A percentile compares a stretch with the other conserved stretches of the same genome.
phyloP scores from a whole-genome alignment of 2,113 vertebrate species.

The Caloenas nicobarica region DNA sequence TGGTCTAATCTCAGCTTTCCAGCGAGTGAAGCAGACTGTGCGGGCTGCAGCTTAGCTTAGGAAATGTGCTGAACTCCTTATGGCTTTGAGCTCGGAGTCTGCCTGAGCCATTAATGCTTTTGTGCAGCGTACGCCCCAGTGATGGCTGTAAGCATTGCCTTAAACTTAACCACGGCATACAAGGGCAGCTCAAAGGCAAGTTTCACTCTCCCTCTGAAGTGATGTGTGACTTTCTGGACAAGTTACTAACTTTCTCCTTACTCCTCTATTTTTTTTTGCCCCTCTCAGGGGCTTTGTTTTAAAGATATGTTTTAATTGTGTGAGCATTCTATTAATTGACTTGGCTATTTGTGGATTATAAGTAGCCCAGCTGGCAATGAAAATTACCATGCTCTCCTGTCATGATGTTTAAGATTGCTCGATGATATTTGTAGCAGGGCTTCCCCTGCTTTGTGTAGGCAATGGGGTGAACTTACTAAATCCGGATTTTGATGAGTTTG shows the following conservation, averaged over 20 bases:
- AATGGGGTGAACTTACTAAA: not conserved
- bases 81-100: not conserved
- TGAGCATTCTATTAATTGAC: not conserved
- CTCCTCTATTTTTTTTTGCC: accelerated
- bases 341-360: not conserved
- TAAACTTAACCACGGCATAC: accelerated
- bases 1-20: not conserved
- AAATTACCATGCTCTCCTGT: not conserved
- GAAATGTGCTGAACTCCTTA: not conserved
- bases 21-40: not conserved
- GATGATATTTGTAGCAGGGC: not conserved
- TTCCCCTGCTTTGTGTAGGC: not conserved
- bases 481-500: not conserved
- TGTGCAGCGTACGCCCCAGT: accelerated
- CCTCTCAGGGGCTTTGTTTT: not conserved
- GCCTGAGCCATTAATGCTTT: not conserved
- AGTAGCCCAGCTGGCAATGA: not conserved
- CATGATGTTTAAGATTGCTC: not conserved
- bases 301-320: not conserved
- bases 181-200: not conserved
- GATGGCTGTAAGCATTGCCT: not conserved
- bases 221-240: not conserved
- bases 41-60: not conserved
- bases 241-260: not conserved
- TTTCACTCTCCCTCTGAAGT: not conserved